phyloP scores from a whole-genome alignment of 2,113 vertebrate species.

The Arizona elegans region DNA sequence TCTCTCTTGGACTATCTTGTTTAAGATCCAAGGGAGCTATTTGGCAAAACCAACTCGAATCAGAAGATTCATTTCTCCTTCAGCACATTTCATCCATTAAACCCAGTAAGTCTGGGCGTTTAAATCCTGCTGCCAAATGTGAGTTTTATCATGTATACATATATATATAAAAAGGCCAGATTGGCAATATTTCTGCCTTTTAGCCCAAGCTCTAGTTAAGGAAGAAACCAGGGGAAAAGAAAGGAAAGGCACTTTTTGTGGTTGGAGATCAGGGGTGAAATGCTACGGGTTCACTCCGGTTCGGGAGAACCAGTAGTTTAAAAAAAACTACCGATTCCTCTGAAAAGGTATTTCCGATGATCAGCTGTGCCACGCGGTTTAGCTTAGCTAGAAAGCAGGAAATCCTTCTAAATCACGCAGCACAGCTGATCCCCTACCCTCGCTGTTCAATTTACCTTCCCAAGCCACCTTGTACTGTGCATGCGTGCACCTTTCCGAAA shows the following conservation, averaged over 20 bases:
- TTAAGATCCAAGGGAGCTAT: neutral
- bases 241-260: conserved; percentile 14
- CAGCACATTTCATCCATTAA: neutral
- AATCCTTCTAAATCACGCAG: too few relatives aligned
- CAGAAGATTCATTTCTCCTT: conserved; percentile 14
- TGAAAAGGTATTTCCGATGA: too few relatives aligned
- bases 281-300: too few relatives aligned
- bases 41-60: conserved; percentile 32
- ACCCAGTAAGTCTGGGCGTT: neutral
- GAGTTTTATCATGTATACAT: conserved; percentile 33
- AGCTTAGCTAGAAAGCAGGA: too few relatives aligned
- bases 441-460: too few relatives aligned
- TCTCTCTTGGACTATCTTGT: neutral
- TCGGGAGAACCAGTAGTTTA: too few relatives aligned
- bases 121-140: conserved; percentile 19
- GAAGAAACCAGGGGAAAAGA: conserved; percentile 41
- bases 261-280: too few relatives aligned
- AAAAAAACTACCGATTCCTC: too few relatives aligned
- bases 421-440: too few relatives aligned
- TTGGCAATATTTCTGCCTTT: conserved; percentile 39
- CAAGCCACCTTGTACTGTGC: too few relatives aligned
- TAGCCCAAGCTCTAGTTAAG: conserved; percentile 18
- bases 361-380: too few relatives aligned
- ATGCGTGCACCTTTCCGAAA: too few relatives aligned
- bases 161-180: conserved; percentile 4